Base-by-base conservation (phyloP, 2,888 invertebrate species). In the Polydrusus cervinus region DNA sequence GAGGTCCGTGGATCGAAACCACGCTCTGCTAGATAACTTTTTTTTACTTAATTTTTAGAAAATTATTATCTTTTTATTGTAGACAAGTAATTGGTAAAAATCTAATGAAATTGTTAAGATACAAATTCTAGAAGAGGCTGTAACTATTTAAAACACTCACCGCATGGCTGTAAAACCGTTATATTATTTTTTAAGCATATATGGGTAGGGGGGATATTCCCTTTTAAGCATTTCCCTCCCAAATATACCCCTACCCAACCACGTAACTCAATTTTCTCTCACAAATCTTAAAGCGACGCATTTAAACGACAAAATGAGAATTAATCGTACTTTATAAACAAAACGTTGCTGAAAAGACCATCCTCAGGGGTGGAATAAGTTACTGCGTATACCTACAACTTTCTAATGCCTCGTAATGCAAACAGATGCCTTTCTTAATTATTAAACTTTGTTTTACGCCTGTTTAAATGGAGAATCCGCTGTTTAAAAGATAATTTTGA, bases 1-100 rank as follows among this genome's bases (percentile, higher is more conserved):
- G 94, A 94, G 94, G 93, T 94, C 94, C 94, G 94, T 94, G 92
- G 93, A 93, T 93, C 93, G 93, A 94, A 93, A 93, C 93, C 93
- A 93, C 92, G 93, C 93, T 92, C 92, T 92, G 92, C 92, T 92
- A 92, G 14, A 65, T 25, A 72, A 20, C 78, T 81, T 80, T 82
- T 82, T 80, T 77, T 34, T 34, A 8, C 8, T 34, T 10, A 51
- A 20, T 51, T 51, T 20, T 11, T 11, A 25, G 25, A 25, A 3
- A 3, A 25, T 3, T 25, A 25, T 25, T 25, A 3, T 5, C 1
- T 25, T 25, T 3, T 25, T 25, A 25, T 25, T 25, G 1, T 25
- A 25, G 5, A 25, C n/a, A n/a, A n/a, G n/a, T n/a, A n/a, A n/a
- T n/a, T n/a, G n/a, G n/a, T 25, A 25, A 25, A 25, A 25, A 25